A percentile compares a stretch with the other conserved stretches of the same genome.
Evolutionary conservation across 2,113 vertebrate genomes (phyloP).

Genomic region (Heterotis niloticus): DNA sequence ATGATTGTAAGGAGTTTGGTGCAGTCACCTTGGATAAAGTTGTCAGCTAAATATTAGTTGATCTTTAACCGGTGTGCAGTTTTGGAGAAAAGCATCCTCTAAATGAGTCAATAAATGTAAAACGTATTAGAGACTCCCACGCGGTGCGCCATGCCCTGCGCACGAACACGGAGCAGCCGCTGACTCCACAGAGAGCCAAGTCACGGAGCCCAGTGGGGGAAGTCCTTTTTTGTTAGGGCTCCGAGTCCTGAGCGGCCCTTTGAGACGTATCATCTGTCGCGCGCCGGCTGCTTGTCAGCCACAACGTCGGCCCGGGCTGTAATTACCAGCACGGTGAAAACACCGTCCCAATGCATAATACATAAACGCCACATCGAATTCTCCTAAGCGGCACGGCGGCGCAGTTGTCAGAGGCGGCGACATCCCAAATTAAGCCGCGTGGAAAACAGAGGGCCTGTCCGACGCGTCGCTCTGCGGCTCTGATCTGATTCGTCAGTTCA

Average conservation of each 20-base stretch:
- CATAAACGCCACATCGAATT: slow-evolving; percentile 31
- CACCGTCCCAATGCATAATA: slow-evolving; percentile 41
- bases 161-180: too few species aligned
- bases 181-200: too few species aligned
- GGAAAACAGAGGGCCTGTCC: background rate
- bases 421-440: background rate
- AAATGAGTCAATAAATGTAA: background rate
- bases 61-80: too few species aligned
- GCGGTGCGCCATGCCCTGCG: too few species aligned
- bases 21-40: too few species aligned
- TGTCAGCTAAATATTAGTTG: too few species aligned
- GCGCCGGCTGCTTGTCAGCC: slow-evolving; percentile 15
- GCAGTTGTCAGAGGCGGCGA: background rate
- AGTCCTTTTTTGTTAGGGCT: slow-evolving; percentile 14
- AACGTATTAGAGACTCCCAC: background rate
- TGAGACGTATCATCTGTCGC: slow-evolving; percentile 18
- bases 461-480: background rate
- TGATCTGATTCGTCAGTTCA: slow-evolving; percentile 10
- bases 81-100: background rate
- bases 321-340: slow-evolving; percentile 46
- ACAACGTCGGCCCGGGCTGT: background rate
- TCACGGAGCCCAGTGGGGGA: background rate
- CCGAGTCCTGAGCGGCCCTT: background rate
- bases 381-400: slow-evolving; percentile 12
- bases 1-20: too few species aligned